These are phyloP conservation scores for Homalodisca vitripennis DNA, from an alignment of 1,140 invertebrate genomes.

Conservation along the genomic window DNA sequence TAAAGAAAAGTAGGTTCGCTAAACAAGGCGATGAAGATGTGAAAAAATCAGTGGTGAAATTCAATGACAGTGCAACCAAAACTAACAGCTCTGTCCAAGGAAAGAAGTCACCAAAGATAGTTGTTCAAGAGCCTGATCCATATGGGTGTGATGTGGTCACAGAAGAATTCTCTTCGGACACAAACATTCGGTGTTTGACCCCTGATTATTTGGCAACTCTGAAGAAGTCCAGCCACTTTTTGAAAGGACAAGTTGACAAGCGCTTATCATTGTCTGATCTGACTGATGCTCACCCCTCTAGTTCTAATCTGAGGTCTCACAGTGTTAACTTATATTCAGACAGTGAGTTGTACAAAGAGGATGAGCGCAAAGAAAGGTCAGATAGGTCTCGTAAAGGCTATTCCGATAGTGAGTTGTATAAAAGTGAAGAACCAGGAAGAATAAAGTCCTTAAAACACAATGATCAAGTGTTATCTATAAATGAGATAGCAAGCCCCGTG, in stretches of 20 bases:
- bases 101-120: slow-evolving; percentile 1
- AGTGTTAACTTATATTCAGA: background rate
- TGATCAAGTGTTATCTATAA: no score
- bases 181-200: background rate
- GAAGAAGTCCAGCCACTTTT: background rate
- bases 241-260: background rate
- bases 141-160: slow-evolving; percentile 18
- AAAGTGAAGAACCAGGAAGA: no score
- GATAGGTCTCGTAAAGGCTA: background rate
- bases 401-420: no score
- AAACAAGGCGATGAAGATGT: background rate
- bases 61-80: background rate
- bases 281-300: background rate
- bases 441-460: no score
- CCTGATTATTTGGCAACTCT: background rate
- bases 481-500: background rate
- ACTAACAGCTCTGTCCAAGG: background rate
- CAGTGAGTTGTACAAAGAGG: background rate
- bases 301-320: background rate
- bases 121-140: slow-evolving; percentile 9
- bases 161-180: slow-evolving; percentile 3
- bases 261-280: background rate
- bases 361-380: background rate
- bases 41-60: background rate
- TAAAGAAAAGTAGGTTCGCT: background rate